Base-by-base conservation (phyloP, 2,797 vertebrate species). In the Gadopsis marmoratus region DNA sequence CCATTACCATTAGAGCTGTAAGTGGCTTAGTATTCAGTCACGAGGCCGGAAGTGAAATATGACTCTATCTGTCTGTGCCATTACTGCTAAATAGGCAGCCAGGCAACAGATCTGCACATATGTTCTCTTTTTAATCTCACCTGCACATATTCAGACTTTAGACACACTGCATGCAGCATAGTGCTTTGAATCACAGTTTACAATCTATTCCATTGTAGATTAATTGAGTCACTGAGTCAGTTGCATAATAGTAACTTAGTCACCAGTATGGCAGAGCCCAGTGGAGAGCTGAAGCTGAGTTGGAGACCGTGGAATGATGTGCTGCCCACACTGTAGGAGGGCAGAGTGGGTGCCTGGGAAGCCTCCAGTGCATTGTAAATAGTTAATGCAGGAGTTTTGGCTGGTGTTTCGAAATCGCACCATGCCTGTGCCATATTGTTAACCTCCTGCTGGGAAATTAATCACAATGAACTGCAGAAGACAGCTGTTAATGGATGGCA, bases 211-310 rank as follows among this genome's bases (percentile, higher is more conserved):
- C 80, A 66, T 35, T 81, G 84, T 83, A 78, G 83, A 90, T 92
- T 86, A 87, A 88, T 89, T 93, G 88, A 94, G 85, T 91, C 90
- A 92, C n/a, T 88, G 87, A 89, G 87, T 85, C 82, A 75, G 92
- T 95, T 94, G 85, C 90, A 85, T 95, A 95, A 95, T 89, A 90
- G 74, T 62, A 91, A 92, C 79, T 94, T 94, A 92, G 93, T 93
- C 93, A 93, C 91, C 89, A 86, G 87, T 86, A 78, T 82, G 82
- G 85, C 86, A 84, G 83, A 88, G 88, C 74, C 85, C 67, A 55
- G 80, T 81, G 79, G 87, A 88, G 85, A 82, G 83, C 81, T 76
- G 86, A 74, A 58, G 78, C 84, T 85, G 88, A 91, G 93, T 89
- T 89, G 89, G 90, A 91, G 91, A 84, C 75, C 31, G 77, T 75